Percentiles rank a stretch among this genome's conserved stretches.
Conservation (phyloP, 2,113 vertebrate genomes). For the Sus scrofa region T2T-Sscrofa CM000820.6:73137001-73137500, state of each 20-base stretch:
- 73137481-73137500: constrained; percentile 91
- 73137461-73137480: constrained; percentile 88
- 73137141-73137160: constrained; percentile 40
- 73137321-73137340: constrained; percentile 86
- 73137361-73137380: constrained; percentile 69
- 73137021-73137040: constrained; percentile 71
- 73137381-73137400: constrained; percentile 73
- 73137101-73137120: constrained; percentile 65
- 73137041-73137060: constrained; percentile 61
- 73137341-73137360: constrained; percentile 75
- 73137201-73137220: constrained; percentile 92
- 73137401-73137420: constrained; percentile 79
- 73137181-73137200: constrained; percentile 85
- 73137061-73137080: constrained; percentile 1
- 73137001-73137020: constrained; percentile 73
- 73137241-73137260: constrained; percentile 95
- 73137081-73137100: constrained; percentile 52
- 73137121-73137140: constrained; percentile 65
- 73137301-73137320: constrained; percentile 91
- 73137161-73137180: constrained; percentile 73
- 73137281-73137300: constrained; percentile 96
- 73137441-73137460: constrained; percentile 86
- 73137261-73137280: constrained; percentile 95
- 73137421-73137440: constrained; percentile 84
- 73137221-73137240: constrained; percentile 92